Evolutionary conservation across 1,140 invertebrate genomes (phyloP).

Genomic region (Aphelenchoides besseyi): DNA sequence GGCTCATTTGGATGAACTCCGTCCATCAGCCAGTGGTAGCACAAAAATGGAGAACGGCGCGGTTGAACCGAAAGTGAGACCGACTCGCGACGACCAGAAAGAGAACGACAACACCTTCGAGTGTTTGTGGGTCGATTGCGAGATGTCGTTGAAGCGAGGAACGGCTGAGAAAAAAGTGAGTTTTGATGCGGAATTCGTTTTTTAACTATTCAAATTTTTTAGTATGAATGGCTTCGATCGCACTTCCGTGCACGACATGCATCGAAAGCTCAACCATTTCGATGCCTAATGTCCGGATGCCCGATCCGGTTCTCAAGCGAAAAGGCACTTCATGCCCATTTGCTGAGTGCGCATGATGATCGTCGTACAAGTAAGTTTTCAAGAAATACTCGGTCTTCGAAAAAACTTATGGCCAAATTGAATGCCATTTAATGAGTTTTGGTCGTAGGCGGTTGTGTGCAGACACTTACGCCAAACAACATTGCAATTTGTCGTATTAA

Average conservation of each 20-base stretch:
- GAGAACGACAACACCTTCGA: conserved; percentile 5
- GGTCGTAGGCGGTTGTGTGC: background rate
- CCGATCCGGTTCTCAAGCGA: conserved; percentile 21
- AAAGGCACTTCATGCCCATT: conserved; percentile 24
- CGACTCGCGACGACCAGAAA: conserved; percentile 5
- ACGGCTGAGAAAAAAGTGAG: conserved; percentile 21
- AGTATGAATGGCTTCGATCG: conserved; percentile 8
- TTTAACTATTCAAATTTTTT: too few relatives aligned
- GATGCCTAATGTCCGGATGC: conserved; percentile 19
- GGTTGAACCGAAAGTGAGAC: too few relatives aligned
- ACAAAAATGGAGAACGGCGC: conserved; percentile 5
- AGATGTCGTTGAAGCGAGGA: conserved; percentile 21
- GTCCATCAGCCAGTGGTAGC: background rate
- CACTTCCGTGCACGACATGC: conserved; percentile 20
- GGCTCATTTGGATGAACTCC: background rate
- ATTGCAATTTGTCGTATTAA: too few relatives aligned
- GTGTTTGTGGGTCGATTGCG: conserved; percentile 27
- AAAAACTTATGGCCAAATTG: background rate
- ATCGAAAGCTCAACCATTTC: conserved; percentile 18
- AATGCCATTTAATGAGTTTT: background rate
- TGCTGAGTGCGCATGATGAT: conserved; percentile 14
- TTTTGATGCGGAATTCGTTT: background rate
- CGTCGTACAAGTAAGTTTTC: background rate
- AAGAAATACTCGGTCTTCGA: background rate
- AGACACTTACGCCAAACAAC: too few relatives aligned